Base-by-base conservation (phyloP, 2,797 vertebrate genomes). In the Pangasius mekongensis region DNA sequence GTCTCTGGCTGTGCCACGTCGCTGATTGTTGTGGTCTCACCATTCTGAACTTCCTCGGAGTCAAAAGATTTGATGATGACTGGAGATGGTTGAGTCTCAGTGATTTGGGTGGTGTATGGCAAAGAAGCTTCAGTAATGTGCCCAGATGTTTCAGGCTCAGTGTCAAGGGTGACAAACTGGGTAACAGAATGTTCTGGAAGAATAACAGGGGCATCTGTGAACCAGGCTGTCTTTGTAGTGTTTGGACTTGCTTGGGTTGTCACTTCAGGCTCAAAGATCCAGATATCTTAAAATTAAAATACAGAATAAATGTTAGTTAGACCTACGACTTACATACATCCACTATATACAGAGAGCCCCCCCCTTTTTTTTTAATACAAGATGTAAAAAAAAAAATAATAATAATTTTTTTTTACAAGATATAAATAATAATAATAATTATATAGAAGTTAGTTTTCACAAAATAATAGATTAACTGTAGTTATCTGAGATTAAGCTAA, bases 1-100 rank as follows among this genome's bases (percentile, higher is more conserved):
- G 73, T 81, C 71, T 84, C 20, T 52, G 47, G 39, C 33, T 85
- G 22, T 18, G 39, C 58, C 20, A n/a, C 66, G 67, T 27, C 47
- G 24, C 39, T 39, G 18, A 76, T 1, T 81, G 87, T 71, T 83
- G 90, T 81, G 58, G 73, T 49, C 82, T 91, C 73, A 24, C 4
- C 27, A 18, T 18, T 33, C n/a, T 60, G 47, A 49, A 77, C 83
- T 39, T 81, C 43, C 20, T 18, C 20, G 7, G 49, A 18, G 58
- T 80, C 47, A 67, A 60, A 10, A 13, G 73, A 13, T 47, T 74
- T 74, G 13, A 22, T 33, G 62, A 49, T 13, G 80, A 71, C n/a
- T 18, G 49, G 27, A 56, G 73, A 27, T 13, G 86, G 86, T 49
- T 33, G 30, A 27, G 88, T n/a, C 54, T 87, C 83, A 0, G 71